These are phyloP conservation scores for Chaetogeoica ovagalla DNA, from an alignment of 2,888 invertebrate genomes.

Conservation along the genomic window DNA sequence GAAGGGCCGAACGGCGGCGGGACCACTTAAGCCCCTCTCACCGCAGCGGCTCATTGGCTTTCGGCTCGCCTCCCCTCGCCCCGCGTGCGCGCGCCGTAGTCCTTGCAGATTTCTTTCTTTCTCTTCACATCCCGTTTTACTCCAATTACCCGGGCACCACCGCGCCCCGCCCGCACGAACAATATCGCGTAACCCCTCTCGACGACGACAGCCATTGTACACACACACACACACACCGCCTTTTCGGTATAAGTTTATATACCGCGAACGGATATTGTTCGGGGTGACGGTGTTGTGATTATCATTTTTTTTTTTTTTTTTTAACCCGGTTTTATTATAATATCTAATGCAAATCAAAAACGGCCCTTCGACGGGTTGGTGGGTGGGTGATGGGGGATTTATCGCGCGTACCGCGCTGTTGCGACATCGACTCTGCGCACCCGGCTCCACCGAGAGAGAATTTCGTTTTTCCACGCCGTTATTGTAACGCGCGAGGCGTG, in stretches of 20 bases:
- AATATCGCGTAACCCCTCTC: constrained; percentile 29
- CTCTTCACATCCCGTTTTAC: constrained; percentile 45
- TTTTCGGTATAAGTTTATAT: neutral
- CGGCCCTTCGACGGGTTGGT: too few relatives aligned
- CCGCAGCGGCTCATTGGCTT: constrained; percentile 53
- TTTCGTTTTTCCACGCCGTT: too few relatives aligned
- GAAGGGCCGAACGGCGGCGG: constrained; percentile 33
- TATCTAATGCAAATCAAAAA: constrained; percentile 39
- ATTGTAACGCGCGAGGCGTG: too few relatives aligned
- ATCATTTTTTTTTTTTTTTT: constrained; percentile 10
- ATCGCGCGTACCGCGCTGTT: too few relatives aligned
- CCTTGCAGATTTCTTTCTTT: constrained; percentile 44
- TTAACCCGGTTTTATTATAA: constrained; percentile 15
- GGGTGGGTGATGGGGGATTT: too few relatives aligned
- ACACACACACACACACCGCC: neutral
- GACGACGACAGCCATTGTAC: constrained; percentile 27
- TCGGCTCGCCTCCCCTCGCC: constrained; percentile 12
- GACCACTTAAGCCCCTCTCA: constrained; percentile 45
- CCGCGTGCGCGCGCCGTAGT: neutral
- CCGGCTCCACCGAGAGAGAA: too few relatives aligned
- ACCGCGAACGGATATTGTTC: neutral
- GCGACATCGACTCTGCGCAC: too few relatives aligned
- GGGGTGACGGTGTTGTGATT: neutral
- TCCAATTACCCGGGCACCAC: constrained; percentile 40
- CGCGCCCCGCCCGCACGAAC: constrained; percentile 10